These are phyloP conservation scores for Strigamia maritima DNA, from an alignment of 2,888 invertebrate genomes.

Conservation along the genomic window DNA sequence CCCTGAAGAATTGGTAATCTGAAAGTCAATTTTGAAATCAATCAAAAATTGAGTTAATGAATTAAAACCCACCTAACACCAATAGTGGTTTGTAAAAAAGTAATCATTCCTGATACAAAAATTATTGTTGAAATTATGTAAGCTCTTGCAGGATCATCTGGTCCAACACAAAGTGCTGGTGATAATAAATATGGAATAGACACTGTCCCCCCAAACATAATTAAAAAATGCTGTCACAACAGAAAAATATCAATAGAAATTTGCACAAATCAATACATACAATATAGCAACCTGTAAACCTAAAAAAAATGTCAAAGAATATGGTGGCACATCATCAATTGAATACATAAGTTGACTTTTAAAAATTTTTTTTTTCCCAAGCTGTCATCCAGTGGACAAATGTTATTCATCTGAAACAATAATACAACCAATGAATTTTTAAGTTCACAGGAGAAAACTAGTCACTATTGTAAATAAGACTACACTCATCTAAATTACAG, in stretches of 20 bases:
- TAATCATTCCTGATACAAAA: slow-evolving; percentile 74
- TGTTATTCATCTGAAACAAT: neutral
- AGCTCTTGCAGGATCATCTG: slow-evolving; percentile 69
- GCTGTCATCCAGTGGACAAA: neutral
- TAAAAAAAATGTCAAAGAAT: slow-evolving; percentile 50
- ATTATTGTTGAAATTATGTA: slow-evolving; percentile 78
- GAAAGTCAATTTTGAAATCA: neutral
- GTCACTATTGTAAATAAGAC: too few relatives aligned
- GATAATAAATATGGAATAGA: slow-evolving; percentile 46
- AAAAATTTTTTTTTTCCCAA: neutral
- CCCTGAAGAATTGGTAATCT: slow-evolving; percentile 54
- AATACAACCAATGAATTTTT: neutral
- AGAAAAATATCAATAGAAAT: neutral
- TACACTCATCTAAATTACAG: too few relatives aligned
- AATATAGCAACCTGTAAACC: slow-evolving; percentile 49
- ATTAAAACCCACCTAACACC: slow-evolving; percentile 60
- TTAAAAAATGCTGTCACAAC: slow-evolving; percentile 45
- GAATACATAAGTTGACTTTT: slow-evolving; percentile 44
- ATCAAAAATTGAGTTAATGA: too few relatives aligned
- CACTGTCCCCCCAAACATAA: slow-evolving; percentile 46
- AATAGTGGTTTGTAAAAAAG: slow-evolving; percentile 68
- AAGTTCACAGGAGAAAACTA: too few relatives aligned
- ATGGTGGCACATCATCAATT: slow-evolving; percentile 51
- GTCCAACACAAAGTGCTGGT: slow-evolving; percentile 49
- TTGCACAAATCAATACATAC: neutral